These are phyloP conservation scores for Porphyrio hochstetteri DNA, from an alignment of 2,113 vertebrate species.

Conservation along the genomic window DNA sequence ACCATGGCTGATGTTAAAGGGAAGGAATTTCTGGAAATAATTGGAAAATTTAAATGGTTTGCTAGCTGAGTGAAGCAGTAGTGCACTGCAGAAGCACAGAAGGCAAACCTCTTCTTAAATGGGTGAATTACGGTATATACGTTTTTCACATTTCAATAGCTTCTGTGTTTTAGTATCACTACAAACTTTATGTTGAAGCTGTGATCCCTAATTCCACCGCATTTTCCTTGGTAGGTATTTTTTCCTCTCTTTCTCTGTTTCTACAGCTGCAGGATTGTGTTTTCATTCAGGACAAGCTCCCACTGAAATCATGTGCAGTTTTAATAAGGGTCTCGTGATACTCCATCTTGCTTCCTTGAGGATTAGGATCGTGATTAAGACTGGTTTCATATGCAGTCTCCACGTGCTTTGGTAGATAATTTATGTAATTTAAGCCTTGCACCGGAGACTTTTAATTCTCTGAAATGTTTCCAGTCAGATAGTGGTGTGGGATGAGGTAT, in stretches of 20 bases:
- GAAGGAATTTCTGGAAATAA: not conserved
- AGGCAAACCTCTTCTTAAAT: not conserved
- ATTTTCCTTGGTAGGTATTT: not conserved
- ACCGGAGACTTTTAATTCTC: not conserved
- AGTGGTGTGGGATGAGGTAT: not conserved
- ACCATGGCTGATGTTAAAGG: not conserved
- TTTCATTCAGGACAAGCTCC: not conserved
- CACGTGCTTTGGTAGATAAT: conserved; percentile 22
- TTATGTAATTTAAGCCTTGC: not conserved
- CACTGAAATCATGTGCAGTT: not conserved
- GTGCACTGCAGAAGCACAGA: not conserved
- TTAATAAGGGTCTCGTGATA: not conserved
- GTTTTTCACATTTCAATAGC: not conserved
- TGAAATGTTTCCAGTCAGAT: not conserved
- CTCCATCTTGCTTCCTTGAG: conserved; percentile 10
- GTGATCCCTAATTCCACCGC: not conserved
- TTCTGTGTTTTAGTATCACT: not conserved
- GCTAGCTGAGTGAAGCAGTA: not conserved
- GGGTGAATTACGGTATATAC: not conserved
- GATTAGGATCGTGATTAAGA: conserved; percentile 29
- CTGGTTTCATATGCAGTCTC: not conserved
- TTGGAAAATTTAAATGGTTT: not conserved
- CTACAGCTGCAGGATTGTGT: not conserved
- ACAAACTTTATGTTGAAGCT: not conserved
- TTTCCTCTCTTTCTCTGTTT: not conserved